Percentiles rank a stretch among this genome's conserved stretches.
Conservation (phyloP, 2,888 invertebrate genomes). For the Drosophila monieri region DNA sequence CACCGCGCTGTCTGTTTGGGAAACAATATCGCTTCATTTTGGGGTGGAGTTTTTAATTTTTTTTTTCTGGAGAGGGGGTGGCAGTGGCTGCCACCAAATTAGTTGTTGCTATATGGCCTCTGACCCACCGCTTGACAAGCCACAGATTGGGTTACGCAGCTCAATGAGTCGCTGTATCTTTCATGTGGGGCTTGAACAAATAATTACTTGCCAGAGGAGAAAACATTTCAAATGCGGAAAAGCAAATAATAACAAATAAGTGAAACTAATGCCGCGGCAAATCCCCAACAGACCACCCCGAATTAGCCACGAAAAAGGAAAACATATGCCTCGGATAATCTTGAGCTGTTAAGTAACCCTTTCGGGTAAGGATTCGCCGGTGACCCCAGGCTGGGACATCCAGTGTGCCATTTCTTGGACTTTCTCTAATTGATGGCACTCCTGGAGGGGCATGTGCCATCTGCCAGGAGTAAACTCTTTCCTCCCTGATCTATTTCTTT, state of each 20-base stretch:
- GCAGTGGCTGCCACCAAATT: constrained; percentile 66
- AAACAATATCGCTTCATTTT: constrained; percentile 50
- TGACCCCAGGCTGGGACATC: constrained; percentile 35
- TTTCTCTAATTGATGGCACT: constrained; percentile 68
- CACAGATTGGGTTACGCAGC: constrained; percentile 73
- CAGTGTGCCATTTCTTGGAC: constrained; percentile 58
- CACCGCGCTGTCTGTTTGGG: constrained; percentile 52
- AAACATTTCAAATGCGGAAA: constrained; percentile 62
- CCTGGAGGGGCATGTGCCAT: constrained; percentile 55
- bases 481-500: constrained; percentile 1
- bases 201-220: constrained; percentile 20
- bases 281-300: constrained; percentile 59
- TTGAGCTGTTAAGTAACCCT: constrained; percentile 70
- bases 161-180: constrained; percentile 58
- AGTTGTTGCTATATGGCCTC: constrained; percentile 63
- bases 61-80: constrained; percentile 7
- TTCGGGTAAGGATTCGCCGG: constrained; percentile 38
- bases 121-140: constrained; percentile 70
- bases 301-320: constrained; percentile 10
- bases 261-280: constrained; percentile 66
- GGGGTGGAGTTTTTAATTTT: constrained; percentile 2
- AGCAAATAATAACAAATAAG: constrained; percentile 71
- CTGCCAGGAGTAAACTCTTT: constrained; percentile 51
- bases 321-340: constrained; percentile 62
- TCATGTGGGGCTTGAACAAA: constrained; percentile 54